phyloP scores from a whole-genome alignment of 2,888 invertebrate species.

The Nemotelus nigrinus region DNA sequence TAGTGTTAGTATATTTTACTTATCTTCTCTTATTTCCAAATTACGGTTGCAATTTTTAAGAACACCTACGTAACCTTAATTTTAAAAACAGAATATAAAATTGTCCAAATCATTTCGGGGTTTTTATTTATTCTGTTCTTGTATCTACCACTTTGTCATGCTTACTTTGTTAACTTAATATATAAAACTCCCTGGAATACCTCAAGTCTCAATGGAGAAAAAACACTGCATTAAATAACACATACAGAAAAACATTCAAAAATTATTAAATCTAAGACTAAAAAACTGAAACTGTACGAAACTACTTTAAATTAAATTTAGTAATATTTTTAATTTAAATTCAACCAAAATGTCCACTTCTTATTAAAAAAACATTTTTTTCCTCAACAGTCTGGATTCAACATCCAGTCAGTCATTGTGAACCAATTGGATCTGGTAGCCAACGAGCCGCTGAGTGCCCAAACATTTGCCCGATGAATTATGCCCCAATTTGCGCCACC shows the following conservation, averaged over 20 bases:
- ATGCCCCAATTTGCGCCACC: conserved; percentile 15
- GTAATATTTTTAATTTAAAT: neutral
- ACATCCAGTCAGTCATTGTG: conserved; percentile 30
- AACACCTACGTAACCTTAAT: no score
- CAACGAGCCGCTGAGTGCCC: conserved; percentile 28
- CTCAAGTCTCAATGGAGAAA: neutral
- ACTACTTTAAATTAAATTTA: neutral
- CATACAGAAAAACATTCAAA: neutral
- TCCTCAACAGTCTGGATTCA: conserved; percentile 7
- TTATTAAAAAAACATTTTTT: neutral
- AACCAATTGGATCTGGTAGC: neutral
- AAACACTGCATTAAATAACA: neutral
- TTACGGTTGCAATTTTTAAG: no score
- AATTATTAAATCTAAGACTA: neutral
- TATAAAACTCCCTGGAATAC: no score
- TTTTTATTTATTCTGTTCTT: no score
- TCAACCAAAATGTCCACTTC: no score
- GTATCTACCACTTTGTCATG: no score
- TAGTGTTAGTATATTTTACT: no score
- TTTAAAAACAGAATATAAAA: no score
- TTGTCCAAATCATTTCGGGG: no score
- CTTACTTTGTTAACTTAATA: no score
- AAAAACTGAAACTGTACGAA: neutral
- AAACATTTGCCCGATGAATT: conserved; percentile 17
- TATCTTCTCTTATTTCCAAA: no score